Conservation (phyloP, 2,113 vertebrate genomes). For the Pelusios castaneus region DNA sequence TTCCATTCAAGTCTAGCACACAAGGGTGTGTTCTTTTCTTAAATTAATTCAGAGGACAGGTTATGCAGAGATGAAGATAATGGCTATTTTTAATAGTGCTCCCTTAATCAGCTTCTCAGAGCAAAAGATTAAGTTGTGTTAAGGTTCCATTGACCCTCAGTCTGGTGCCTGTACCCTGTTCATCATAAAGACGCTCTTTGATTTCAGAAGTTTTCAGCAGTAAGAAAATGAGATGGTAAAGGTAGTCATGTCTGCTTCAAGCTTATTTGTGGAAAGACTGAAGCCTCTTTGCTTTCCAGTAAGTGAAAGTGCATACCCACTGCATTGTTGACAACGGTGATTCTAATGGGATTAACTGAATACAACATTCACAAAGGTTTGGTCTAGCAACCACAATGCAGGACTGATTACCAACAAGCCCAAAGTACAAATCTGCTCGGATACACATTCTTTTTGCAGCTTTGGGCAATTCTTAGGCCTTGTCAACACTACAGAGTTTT, state of each 20-base stretch:
- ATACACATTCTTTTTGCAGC: background rate
- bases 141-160: background rate
- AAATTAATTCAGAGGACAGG: background rate
- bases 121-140: background rate
- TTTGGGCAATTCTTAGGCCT: background rate
- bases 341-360: background rate
- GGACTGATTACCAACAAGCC: background rate
- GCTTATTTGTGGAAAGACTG: background rate
- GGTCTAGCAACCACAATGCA: background rate
- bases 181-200: fast-evolving
- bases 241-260: background rate
- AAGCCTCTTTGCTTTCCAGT: background rate
- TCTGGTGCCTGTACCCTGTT: background rate
- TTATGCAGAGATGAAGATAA: background rate
- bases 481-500: too few relatives aligned
- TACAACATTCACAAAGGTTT: background rate
- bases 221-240: background rate
- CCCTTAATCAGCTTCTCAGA: background rate
- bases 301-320: background rate
- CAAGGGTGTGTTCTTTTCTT: background rate
- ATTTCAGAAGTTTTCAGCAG: background rate
- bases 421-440: background rate
- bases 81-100: background rate
- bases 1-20: background rate
- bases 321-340: background rate